Evolutionary conservation across 2,888 invertebrate species (phyloP), one percentile per base, ranked within the genome.

Genomic region (Sarcophaga carnaria): DNA sequence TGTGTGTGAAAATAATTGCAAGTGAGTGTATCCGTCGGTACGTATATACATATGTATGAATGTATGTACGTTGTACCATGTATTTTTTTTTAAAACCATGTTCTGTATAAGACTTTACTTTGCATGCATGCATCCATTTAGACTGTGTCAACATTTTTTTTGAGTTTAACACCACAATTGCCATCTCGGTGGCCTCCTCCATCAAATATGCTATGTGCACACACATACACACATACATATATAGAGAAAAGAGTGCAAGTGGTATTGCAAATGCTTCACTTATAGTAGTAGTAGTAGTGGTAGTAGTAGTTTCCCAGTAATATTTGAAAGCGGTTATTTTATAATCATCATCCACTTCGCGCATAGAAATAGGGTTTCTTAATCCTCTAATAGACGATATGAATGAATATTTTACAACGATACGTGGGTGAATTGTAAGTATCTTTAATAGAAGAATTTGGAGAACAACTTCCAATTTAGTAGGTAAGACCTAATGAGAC

Each of bases 111-210:
- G 17, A 69, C 47, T 69, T 70, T 27, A 76, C 49, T 69, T 83
- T 83, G 72, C 45, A 75, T 86, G 72, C 45, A 75, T 86, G 70
- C 80, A 82, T 86, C 82, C 81, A 80, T 83, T 88, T 79, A 86
- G 67, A 80, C 76, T 84, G 59, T 82, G 84, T 88, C 86, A 88
- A 86, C 86, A 88, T 81, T 82, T 81, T 37, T 80, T 63, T 81
- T 82, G 80, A 79, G 87, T 86, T 74, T 75, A 81, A 75, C 80
- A 69, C 80, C 60, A 67, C 27, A 25, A 60, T 45, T 70, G 47
- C 71, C 22, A 22, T 20, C 37, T 27, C n/a, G 17, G 20, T 20
- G 37, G 20, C 74, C 63, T 54, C 54, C 47, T 37, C 37, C 37
- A 37, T 37, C 37, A 37, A 37, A 37, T 37, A 49, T 37, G 27